Base-by-base conservation (phyloP, 2,797 vertebrate genomes). In the Cyprinodon diabolis region DNA sequence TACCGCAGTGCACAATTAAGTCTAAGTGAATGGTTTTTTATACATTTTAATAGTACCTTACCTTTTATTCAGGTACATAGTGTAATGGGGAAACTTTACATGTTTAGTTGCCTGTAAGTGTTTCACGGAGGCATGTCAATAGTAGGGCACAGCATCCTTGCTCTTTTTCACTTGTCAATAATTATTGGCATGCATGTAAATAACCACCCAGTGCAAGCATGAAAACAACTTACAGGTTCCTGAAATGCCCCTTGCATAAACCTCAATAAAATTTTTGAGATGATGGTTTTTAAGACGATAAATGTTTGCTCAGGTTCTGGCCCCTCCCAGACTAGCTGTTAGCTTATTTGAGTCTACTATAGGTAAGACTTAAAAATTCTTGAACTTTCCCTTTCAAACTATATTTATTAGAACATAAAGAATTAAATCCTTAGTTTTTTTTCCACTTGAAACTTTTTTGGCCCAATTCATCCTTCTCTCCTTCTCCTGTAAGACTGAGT, bases 371-470 rank as follows among this genome's bases (percentile, higher is more conserved):
- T 6, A 55, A 68, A 15, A 68, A 23, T 65, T 47, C 40, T n/a
- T 30, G 3, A 52, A 52, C 30, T 37, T 30, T 51, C 66, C 4
- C 25, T 47, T 19, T 43, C 55, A 81, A 75, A 74, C 71, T 40
- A 60, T 84, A 85, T 82, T 76, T n/a, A 75, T 56, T 47, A 51
- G 78, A 84, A 86, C 72, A 78, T 75, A 86, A 71, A 4, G 23
- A 82, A 77, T 19, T 23, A 54, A 45, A 71, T 68, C 43, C 84
- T 87, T 79, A 77, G 62, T 75, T 76, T 78, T 2, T 11, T 60
- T 75, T 74, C 66, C 68, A 66, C 77, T 25, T 80, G 62, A 81
- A 86, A 86, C 68, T 75, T 86, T 79, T 69, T 47, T 68, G 72
- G 71, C 66, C 68, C 49, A 70, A 71, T 66, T 80, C 78, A 75